These are phyloP conservation scores for Sus scrofa DNA, from an alignment of 2,113 vertebrate genomes.

Conservation along the genomic window T2T-Sscrofa CM000824.6:154234501-154235000, in stretches of 20 bases:
- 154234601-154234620: neutral
- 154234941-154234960: conserved; percentile 83
- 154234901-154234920: conserved; percentile 73
- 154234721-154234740: conserved; percentile 46
- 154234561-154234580: neutral
- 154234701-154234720: conserved; percentile 51
- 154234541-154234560: neutral
- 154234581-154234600: neutral
- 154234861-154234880: conserved; percentile 84
- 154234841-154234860: conserved; percentile 75
- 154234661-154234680: neutral
- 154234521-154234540: neutral
- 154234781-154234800: conserved; percentile 81
- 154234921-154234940: conserved; percentile 81
- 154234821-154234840: conserved; percentile 63
- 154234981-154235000: conserved; percentile 82
- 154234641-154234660: neutral
- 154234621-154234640: neutral
- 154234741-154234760: conserved; percentile 58
- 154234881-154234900: conserved; percentile 81
- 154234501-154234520: neutral
- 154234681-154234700: neutral
- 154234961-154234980: conserved; percentile 83
- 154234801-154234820: conserved; percentile 54
- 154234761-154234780: conserved; percentile 70